Base-by-base conservation (phyloP, 2,888 invertebrate genomes). In the Sericinus montela region DNA sequence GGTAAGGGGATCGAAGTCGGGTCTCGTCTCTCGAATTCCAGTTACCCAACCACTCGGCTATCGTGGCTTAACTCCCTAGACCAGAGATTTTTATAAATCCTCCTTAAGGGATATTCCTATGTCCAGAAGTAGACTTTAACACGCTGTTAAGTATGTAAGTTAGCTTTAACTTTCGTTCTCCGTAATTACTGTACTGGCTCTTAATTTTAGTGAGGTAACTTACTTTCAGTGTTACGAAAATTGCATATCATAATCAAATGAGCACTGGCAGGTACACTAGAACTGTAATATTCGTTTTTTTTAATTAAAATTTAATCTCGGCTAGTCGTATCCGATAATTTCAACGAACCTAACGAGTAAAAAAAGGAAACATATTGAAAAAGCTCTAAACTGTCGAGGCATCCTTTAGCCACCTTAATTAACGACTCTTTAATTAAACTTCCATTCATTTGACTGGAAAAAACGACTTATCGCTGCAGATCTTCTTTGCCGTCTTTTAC, bases 401-500 rank as follows among this genome's bases (percentile, higher is more conserved):
- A 66, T 67, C 68, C 65, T 68, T 78, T 70, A 68, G 68, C 65
- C 64, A 70, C 71, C 72, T 77, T 81, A 83, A 85, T 84, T 83
- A 85, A 82, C 75, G 73, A 69, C 65, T 70, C 68, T 72, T 73
- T 84, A 83, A 87, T 86, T 86, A 86, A 85, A 86, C 84, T 83
- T 79, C 80, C 80, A 76, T 80, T 75, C 75, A 72, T 77, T 78
- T 70, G 72, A 72, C 70, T 68, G 75, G 72, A 75, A 76, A 75
- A 75, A 56, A 50, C 41, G 44, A 47, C 54, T 52, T 49, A 54
- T 49, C 52, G 49, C 37, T 29, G 44, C 41, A 46, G 14, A 50
- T 50, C 54, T 52, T 29, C 44, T 48, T 48, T 42, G 45, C 49
- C 29, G 52, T 52, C 52, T 52, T 47, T 54, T 47, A 39, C 45